Base-by-base conservation (phyloP, 2,888 invertebrate species). In the Tillus elongatus region DNA sequence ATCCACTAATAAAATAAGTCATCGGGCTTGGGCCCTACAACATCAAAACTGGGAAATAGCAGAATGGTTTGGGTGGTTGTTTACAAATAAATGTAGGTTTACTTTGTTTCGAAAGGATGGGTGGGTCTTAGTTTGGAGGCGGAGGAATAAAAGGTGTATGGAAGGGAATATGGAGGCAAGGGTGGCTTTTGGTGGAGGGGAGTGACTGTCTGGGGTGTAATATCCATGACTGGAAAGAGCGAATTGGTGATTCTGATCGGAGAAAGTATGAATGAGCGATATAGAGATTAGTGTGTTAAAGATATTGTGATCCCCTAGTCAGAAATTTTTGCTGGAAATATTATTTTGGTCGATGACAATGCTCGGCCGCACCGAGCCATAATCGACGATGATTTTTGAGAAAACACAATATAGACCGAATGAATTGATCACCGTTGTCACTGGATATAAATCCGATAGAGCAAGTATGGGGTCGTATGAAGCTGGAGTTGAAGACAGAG, bases 151-250 rank as follows among this genome's bases (percentile, higher is more conserved):
- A 19, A 19, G 24, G 24, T 19, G 24, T 19, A n/a, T n/a, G 24
- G 24, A 19, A 19, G 24, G n/a, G n/a, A 19, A 19, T n/a, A n/a
- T 19, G 24, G n/a, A 19, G 24, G 24, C 24, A 19, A 19, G 24
- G 24, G 24, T 19, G 24, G 24, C 24, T 19, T 19, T 19, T 19
- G 24, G 24, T 8, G 24, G 24, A 8, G 24, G 24, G 24, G 24
- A 19, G 24, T 19, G 24, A 19, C 24, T 19, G n/a, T n/a, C 24
- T 19, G 24, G 24, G 24, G 24, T 19, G 24, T n/a, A 19, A 19
- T 19, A 8, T 8, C 24, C 24, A 19, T 19, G 24, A 19, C 6
- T 19, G 24, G 24, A n/a, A 8, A n/a, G n/a, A 19, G 24, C n/a
- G 24, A 19, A 19, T n/a, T 19, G 24, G 24, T 19, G 24, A 19